These are phyloP conservation scores for Meda fulgida DNA, from an alignment of 2,797 vertebrate genomes.

Conservation along the genomic window DNA sequence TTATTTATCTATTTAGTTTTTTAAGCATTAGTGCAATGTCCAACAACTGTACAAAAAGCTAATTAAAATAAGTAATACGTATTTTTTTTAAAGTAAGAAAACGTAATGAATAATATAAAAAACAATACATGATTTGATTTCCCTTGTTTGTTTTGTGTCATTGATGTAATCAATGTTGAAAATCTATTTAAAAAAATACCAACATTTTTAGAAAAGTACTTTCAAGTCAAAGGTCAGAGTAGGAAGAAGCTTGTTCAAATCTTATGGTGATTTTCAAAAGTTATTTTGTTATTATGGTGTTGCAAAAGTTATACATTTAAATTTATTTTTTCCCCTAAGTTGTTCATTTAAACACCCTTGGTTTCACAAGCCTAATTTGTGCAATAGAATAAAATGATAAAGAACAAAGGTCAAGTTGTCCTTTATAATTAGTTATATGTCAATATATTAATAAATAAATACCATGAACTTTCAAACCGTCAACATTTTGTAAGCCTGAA, in stretches of 20 bases:
- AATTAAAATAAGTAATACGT: background rate
- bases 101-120: background rate
- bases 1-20: background rate
- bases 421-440: background rate
- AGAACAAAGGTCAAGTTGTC: background rate
- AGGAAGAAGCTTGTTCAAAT: background rate
- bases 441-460: background rate
- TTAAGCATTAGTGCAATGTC: background rate
- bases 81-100: too few relatives aligned
- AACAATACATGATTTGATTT: background rate
- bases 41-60: background rate
- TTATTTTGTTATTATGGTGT: too few relatives aligned
- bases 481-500: background rate
- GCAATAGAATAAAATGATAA: background rate
- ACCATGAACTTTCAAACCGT: background rate
- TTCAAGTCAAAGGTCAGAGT: background rate
- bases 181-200: background rate
- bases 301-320: background rate
- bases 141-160: background rate
- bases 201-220: background rate
- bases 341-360: background rate
- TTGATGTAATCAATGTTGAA: background rate
- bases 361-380: background rate
- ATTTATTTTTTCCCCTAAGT: background rate
- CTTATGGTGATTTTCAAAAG: background rate